A percentile compares a stretch with the other conserved stretches of the same genome.
phyloP scores from a whole-genome alignment of 2,888 invertebrate genomes.

The Macroteleia sp. region DNA sequence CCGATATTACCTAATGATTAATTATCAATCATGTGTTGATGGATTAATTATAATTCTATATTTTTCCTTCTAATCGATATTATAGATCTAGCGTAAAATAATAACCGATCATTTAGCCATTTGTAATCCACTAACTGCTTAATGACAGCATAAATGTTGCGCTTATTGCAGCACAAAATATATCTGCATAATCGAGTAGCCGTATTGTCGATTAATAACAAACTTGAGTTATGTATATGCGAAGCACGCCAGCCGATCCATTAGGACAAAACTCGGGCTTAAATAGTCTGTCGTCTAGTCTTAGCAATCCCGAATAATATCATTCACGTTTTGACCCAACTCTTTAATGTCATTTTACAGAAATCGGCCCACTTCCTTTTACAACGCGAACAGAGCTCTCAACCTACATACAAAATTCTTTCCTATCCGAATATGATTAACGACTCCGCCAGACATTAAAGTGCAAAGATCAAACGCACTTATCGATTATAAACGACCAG shows the following conservation, averaged over 20 bases:
- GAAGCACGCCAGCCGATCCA: slow-evolving; percentile 35
- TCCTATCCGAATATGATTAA: slow-evolving; percentile 29
- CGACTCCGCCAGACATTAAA: slow-evolving; percentile 18
- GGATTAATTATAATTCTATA: slow-evolving; percentile 4
- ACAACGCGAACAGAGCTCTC: not conserved
- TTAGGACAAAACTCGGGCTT: slow-evolving; percentile 37
- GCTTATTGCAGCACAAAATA: slow-evolving; percentile 31
- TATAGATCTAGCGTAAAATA: too few species aligned
- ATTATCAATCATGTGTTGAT: slow-evolving; percentile 1
- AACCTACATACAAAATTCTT: slow-evolving; percentile 31
- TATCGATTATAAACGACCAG: slow-evolving; percentile 11
- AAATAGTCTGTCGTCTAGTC: slow-evolving; percentile 32
- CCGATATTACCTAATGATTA: too few species aligned
- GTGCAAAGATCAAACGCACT: slow-evolving; percentile 21
- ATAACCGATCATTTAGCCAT: slow-evolving; percentile 36
- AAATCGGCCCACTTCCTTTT: slow-evolving; percentile 30
- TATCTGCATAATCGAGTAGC: slow-evolving; percentile 45
- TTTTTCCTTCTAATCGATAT: too few species aligned
- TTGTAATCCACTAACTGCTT: slow-evolving; percentile 33
- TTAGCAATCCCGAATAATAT: slow-evolving; percentile 17
- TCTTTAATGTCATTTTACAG: slow-evolving; percentile 22
- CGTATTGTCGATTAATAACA: slow-evolving; percentile 42
- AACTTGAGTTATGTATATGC: slow-evolving; percentile 30
- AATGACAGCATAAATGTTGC: slow-evolving; percentile 44
- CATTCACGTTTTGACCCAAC: slow-evolving; percentile 5